These are phyloP conservation scores for Erpetoichthys calabaricus DNA, from an alignment of 2,797 vertebrate genomes.

Conservation along the genomic window DNA sequence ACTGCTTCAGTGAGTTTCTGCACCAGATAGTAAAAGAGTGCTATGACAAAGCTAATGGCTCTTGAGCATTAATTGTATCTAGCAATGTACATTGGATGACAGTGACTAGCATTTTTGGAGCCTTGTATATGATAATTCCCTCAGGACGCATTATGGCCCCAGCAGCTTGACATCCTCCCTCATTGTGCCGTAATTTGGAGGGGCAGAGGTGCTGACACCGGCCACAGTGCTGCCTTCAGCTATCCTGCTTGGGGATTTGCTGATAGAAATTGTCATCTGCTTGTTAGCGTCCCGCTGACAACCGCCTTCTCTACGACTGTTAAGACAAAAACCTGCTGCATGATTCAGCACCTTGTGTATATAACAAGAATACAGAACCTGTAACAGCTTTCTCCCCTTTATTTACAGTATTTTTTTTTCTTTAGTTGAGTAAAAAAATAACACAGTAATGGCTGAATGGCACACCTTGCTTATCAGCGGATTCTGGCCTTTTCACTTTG, in stretches of 20 bases:
- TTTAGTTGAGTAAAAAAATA: slow-evolving; percentile 21
- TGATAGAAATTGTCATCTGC: slow-evolving; percentile 33
- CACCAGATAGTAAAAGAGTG: too few species aligned
- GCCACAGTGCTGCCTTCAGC: slow-evolving; percentile 27
- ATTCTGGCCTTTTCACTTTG: slow-evolving; percentile 15
- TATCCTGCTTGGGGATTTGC: slow-evolving; percentile 17
- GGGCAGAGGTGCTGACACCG: slow-evolving; percentile 26
- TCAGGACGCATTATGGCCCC: slow-evolving; percentile 21
- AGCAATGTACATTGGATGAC: too few species aligned
- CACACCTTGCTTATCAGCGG: slow-evolving; percentile 19
- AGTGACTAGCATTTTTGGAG: background rate
- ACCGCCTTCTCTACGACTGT: slow-evolving; percentile 32
- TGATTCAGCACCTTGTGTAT: slow-evolving; percentile 14
- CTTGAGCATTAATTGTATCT: too few species aligned
- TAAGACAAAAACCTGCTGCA: slow-evolving; percentile 13
- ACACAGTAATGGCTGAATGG: slow-evolving; percentile 27
- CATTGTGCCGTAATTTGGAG: slow-evolving; percentile 24
- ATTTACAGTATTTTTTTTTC: slow-evolving; percentile 20
- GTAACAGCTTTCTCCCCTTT: slow-evolving; percentile 20
- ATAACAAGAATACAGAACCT: slow-evolving; percentile 11
- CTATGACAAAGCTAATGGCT: too few species aligned
- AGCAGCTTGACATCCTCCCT: slow-evolving; percentile 18
- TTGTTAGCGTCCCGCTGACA: slow-evolving; percentile 34
- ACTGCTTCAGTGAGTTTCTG: too few species aligned
- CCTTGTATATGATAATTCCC: slow-evolving; percentile 17